Evolutionary conservation across 2,888 invertebrate genomes (phyloP), one percentile per base, ranked within the genome.

Genomic region (Trichopria drosophilae): DNA sequence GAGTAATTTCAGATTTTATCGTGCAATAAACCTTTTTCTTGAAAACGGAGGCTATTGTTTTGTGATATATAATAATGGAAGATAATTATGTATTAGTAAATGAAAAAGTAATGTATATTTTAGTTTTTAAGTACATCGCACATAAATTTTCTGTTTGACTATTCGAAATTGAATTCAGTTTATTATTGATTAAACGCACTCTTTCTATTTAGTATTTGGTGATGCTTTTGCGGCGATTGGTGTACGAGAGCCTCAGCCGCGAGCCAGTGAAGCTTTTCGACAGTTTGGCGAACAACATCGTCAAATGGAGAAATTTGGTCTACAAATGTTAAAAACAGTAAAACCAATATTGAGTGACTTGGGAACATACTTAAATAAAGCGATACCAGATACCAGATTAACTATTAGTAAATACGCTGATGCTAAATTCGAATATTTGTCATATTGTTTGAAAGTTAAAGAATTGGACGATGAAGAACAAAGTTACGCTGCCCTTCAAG

Each of bases 391-490:
- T 72, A 99, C 98, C 0, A 88, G 94, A 67, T 78, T 99, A 23
- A 99, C 99, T 0, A 94, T 99, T 29, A 90, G 93, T 63, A 97
- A 97, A 69, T 99, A 99, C 75, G 93, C 98, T 0, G 98, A 99
- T 77, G 92, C 93, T 0, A 99, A 99, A 77, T 99, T 99, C 75
- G 98, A 99, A 69, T 99, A 99, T 74, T 79, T 99, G 46, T 98
- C 98, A 0, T 99, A 99, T 73, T 99, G 99, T 69, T 79, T 99
- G 48, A 99, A 99, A 79, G 95, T 99, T 0, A 99, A 99, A 73
- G 99, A 99, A 77, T 91, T 99, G 92, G 99, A 99, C 64, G 99
- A 99, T 69, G 99, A 99, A 71, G 97, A 98, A 67, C 93, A 94
- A 61, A 92, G 91, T 35, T 97, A 91, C 69, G 89, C 88, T 5